Conservation (phyloP, 2,797 vertebrate species). For the Intellagama lesueurii region DNA sequence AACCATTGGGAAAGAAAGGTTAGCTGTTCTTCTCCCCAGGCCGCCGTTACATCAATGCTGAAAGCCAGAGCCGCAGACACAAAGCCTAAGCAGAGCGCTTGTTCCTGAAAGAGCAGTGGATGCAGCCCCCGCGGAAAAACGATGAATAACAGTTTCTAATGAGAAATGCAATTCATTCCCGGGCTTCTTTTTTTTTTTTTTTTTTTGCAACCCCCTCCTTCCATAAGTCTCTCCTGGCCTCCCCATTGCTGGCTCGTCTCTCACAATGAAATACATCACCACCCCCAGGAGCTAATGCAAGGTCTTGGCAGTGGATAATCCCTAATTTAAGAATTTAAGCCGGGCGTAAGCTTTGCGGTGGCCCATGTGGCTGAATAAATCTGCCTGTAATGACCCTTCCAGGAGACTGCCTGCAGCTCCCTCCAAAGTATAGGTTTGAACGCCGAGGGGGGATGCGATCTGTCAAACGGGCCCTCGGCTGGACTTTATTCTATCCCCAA, state of each 20-base stretch:
- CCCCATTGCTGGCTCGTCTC: background rate
- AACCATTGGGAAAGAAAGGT: conserved; percentile 23
- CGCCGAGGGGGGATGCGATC: background rate
- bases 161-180: conserved; percentile 17
- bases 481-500: background rate
- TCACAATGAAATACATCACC: conserved; percentile 19
- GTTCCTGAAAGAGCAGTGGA: background rate
- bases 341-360: fast-evolving
- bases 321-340: conserved; percentile 14
- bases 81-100: background rate
- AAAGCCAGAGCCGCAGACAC: background rate
- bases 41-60: conserved; percentile 23
- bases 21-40: conserved; percentile 27
- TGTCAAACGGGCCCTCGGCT: background rate
- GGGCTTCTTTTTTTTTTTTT: background rate
- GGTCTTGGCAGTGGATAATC: background rate
- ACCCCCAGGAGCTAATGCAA: background rate
- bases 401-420: background rate
- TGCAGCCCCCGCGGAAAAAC: background rate
- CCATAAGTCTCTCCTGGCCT: background rate
- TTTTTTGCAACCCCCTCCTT: no score
- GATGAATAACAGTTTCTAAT: conserved; percentile 27
- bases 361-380: background rate
- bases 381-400: background rate
- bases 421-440: background rate